Base-by-base conservation (phyloP, 2,888 invertebrate species). In the Troides aeacus region DNA sequence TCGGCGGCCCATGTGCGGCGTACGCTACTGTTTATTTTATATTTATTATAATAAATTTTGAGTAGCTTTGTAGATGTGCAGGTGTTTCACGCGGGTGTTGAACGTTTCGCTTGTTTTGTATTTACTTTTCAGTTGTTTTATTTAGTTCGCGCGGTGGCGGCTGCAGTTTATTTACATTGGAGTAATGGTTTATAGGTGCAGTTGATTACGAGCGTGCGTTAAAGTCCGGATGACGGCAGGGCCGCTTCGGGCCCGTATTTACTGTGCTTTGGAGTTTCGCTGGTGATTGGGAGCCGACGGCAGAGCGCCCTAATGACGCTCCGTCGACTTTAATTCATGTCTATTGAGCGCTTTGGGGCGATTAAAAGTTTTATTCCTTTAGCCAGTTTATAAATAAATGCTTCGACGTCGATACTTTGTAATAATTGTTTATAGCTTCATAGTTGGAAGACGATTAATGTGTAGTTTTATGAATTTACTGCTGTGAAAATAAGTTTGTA, bases 131-230 rank as follows among this genome's bases (percentile, higher is more conserved):
- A 42, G n/a, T 62, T 65, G 57, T 62, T 30, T 62, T 70, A 70
- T 69, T 64, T 69, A 69, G 21, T 66, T 60, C 39, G 66, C 63
- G 70, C 56, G 53, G 60, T 60, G 60, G 64, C 66, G 53, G 5
- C 42, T 23, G 57, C 62, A 62, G 72, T 73, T 74, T 74, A 66
- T 72, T 73, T 74, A 74, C 68, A 76, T 81, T 78, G 65, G 72
- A 66, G 72, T 79, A 79, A 80, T 79, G 78, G 78, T 81, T 81
- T 80, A 80, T 78, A 77, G 77, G 74, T 76, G 74, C 73, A 77
- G 79, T 79, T 80, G 79, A 81, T 79, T 79, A 77, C 74, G 70
- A 72, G 71, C 72, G 73, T 69, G 74, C 76, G 75, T 81, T 79
- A 79, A 79, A 56, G 75, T 74, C 75, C 60, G 53, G 69, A 71